These are phyloP conservation scores for Pseudotriccus pelzelni DNA, from an alignment of 2,797 vertebrate species.

Conservation along the genomic window DNA sequence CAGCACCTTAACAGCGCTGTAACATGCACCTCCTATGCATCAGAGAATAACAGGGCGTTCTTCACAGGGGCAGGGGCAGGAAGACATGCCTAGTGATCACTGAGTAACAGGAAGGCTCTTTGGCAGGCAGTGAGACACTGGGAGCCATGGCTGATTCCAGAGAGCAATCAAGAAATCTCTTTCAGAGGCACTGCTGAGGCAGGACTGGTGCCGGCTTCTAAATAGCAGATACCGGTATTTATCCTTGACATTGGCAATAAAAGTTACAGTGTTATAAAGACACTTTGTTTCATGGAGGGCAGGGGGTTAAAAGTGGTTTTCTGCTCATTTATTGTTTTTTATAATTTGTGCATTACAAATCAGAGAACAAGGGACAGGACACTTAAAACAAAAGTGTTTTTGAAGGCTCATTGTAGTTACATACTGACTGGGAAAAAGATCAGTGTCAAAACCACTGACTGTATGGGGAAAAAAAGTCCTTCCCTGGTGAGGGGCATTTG, in stretches of 20 bases:
- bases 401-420: not conserved
- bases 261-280: not conserved
- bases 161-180: not conserved
- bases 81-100: not conserved
- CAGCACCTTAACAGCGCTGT: not conserved
- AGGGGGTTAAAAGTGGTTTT: not conserved
- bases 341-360: not conserved
- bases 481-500: not conserved
- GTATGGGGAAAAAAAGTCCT: rapidly evolving
- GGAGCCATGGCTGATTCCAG: not conserved
- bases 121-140: not conserved
- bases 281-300: not conserved
- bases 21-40: not conserved
- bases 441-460: not conserved
- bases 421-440: not conserved
- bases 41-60: not conserved
- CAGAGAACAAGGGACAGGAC: rapidly evolving
- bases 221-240: not conserved
- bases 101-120: not conserved
- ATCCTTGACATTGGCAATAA: not conserved
- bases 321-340: not conserved
- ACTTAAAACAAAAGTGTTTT: not conserved
- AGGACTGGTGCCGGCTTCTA: not conserved
- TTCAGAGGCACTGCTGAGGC: not conserved
- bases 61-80: not conserved